These are phyloP conservation scores for Thyatira batis DNA, from an alignment of 2,888 invertebrate genomes.

Conservation along the genomic window DNA sequence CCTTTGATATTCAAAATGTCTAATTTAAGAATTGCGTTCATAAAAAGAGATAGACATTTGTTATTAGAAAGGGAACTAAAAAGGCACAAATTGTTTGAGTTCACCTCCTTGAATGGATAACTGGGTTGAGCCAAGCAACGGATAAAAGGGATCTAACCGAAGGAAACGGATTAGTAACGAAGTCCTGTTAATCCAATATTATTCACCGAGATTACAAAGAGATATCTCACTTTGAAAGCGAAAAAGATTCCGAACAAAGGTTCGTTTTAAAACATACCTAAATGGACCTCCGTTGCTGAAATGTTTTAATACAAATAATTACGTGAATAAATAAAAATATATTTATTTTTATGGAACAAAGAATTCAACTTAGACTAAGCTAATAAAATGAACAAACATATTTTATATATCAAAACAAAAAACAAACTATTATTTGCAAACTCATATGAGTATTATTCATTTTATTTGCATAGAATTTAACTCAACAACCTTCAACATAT, in stretches of 20 bases:
- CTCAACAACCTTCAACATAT: no score
- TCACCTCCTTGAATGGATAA: slow-evolving; percentile 38
- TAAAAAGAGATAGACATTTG: background rate
- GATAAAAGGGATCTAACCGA: slow-evolving; percentile 56
- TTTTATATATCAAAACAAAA: no score
- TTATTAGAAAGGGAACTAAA: slow-evolving; percentile 14
- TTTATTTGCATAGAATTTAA: no score
- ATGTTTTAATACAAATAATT: background rate
- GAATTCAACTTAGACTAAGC: no score
- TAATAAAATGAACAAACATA: no score
- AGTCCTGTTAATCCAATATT: slow-evolving; percentile 66
- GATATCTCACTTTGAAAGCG: slow-evolving; percentile 63
- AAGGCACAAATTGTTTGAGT: background rate
- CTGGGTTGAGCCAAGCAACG: slow-evolving; percentile 35
- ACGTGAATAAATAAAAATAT: background rate
- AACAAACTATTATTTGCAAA: no score
- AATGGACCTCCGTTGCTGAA: background rate
- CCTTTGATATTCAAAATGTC: background rate
- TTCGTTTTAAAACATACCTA: slow-evolving; percentile 22
- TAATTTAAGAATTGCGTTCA: background rate
- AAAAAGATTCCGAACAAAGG: slow-evolving; percentile 48
- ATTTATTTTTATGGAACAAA: background rate
- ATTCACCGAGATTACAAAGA: slow-evolving; percentile 68
- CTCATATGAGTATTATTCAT: no score
- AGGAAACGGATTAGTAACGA: slow-evolving; percentile 59